Percentiles rank a stretch among this genome's conserved stretches.
phyloP scores from a whole-genome alignment of 2,113 vertebrate species.

The Chlorodrepanis virens region DNA sequence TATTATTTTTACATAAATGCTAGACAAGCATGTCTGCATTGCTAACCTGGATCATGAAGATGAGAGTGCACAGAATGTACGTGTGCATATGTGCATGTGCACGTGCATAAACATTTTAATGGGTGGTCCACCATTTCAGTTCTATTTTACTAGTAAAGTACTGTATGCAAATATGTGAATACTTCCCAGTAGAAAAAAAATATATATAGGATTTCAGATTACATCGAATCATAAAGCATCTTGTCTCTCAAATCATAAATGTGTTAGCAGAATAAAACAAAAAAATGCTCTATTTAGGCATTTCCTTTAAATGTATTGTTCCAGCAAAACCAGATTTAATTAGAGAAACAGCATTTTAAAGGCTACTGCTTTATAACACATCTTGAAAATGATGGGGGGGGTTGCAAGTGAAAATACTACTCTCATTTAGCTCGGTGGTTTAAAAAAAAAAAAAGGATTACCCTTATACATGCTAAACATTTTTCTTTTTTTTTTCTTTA shows the following conservation, averaged over 20 bases:
- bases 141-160: conserved; percentile 56
- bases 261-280: neutral
- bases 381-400: conserved; percentile 49
- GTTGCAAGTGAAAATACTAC: conserved; percentile 56
- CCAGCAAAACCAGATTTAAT: conserved; percentile 62
- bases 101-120: conserved; percentile 30
- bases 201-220: neutral
- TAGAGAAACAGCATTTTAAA: conserved; percentile 65
- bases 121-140: conserved; percentile 42
- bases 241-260: conserved; percentile 11
- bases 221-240: conserved; percentile 7
- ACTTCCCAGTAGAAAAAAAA: neutral
- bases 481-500: neutral
- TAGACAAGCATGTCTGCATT: conserved; percentile 68
- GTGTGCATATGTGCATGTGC: neutral
- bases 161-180: conserved; percentile 38
- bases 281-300: neutral
- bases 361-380: conserved; percentile 49
- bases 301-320: conserved; percentile 28
- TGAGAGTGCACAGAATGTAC: conserved; percentile 46
- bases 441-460: neutral
- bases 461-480: neutral
- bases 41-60: conserved; percentile 58
- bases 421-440: conserved; percentile 59
- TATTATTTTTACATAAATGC: conserved; percentile 77